Conservation (phyloP, 2,113 vertebrate species). For the Sclerurus mexicanus region DNA sequence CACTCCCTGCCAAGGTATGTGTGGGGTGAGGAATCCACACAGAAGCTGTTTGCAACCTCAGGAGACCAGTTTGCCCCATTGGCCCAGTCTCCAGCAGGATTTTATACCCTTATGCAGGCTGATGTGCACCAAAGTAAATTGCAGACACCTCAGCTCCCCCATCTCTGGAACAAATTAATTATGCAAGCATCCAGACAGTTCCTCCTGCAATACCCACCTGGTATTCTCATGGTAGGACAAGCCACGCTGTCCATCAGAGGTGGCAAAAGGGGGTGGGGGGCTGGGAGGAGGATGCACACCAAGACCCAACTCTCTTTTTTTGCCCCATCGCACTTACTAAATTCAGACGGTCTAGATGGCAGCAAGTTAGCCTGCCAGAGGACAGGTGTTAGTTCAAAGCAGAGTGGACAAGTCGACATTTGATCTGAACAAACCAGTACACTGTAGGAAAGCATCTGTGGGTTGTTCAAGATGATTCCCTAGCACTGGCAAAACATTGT, state of each 20-base stretch:
- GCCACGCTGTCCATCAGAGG: not conserved
- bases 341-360: not conserved
- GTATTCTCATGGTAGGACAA: not conserved
- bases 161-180: accelerated
- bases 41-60: not conserved
- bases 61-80: not conserved
- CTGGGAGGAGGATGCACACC: not conserved
- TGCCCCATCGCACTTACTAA: not conserved
- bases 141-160: not conserved
- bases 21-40: not conserved
- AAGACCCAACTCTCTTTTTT: not conserved
- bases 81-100: not conserved
- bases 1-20: not conserved
- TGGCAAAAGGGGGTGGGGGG: not conserved
- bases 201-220: not conserved
- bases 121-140: not conserved
- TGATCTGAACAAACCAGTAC: not conserved
- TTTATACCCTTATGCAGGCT: not conserved
- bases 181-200: not conserved
- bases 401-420: not conserved
- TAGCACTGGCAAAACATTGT: not conserved
- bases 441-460: not conserved
- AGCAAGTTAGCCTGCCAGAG: not conserved
- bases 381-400: not conserved
- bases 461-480: not conserved